These are phyloP conservation scores for Pomatostomus ruficeps DNA, from an alignment of 2,113 vertebrate genomes.

Conservation along the genomic window DNA sequence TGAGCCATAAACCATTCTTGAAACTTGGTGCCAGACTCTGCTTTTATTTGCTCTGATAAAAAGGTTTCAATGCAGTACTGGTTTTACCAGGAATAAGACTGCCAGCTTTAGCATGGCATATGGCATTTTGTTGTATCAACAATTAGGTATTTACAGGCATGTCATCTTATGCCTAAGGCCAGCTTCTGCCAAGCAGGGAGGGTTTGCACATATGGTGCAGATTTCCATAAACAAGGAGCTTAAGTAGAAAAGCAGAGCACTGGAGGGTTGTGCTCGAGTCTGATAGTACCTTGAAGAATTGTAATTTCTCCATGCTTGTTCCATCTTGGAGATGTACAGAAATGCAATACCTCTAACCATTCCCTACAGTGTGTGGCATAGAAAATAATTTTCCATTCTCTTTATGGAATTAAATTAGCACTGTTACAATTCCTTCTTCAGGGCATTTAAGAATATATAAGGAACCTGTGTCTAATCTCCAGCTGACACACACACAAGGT, in stretches of 20 bases:
- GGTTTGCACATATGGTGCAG: neutral
- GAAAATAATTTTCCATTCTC: neutral
- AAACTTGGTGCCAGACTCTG: neutral
- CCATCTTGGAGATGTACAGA: rapidly evolving
- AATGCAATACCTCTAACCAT: neutral
- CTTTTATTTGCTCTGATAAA: neutral
- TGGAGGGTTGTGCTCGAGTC: neutral
- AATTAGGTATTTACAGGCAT: neutral
- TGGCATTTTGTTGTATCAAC: neutral
- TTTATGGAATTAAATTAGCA: neutral
- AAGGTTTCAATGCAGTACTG: neutral
- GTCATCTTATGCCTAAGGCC: neutral
- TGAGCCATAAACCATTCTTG: neutral
- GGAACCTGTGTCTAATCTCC: neutral
- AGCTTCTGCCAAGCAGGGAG: neutral
- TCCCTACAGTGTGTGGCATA: neutral
- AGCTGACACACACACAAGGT: neutral
- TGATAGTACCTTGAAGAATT: neutral
- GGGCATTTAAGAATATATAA: neutral
- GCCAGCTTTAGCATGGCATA: neutral
- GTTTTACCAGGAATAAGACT: neutral
- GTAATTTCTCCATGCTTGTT: neutral
- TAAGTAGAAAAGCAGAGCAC: neutral
- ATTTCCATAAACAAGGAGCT: neutral
- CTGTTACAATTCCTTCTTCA: neutral